phyloP scores from a whole-genome alignment of 1,140 invertebrate genomes.

The Chelonus insularis region DNA sequence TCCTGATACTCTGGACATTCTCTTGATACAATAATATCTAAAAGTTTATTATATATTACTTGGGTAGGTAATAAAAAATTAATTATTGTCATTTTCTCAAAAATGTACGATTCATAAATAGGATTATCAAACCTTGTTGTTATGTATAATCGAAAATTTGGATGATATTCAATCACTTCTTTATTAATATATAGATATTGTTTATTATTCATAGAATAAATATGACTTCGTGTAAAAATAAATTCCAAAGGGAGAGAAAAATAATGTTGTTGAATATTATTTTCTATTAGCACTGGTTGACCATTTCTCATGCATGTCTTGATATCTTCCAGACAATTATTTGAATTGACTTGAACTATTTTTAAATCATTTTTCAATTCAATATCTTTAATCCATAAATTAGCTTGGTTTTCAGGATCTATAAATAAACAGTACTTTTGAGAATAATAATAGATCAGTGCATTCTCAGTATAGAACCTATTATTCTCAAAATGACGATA shows the following conservation, averaged over 20 bases:
- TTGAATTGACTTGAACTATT: constrained; percentile 63
- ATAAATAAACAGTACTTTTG: constrained; percentile 70
- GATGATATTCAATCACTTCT: neutral
- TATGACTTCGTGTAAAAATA: neutral
- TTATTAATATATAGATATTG: neutral
- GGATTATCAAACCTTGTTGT: constrained; percentile 56
- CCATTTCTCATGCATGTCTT: constrained; percentile 67
- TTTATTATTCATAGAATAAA: neutral
- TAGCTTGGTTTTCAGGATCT: constrained; percentile 74
- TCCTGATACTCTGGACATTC: constrained; percentile 72
- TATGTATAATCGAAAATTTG: constrained; percentile 41
- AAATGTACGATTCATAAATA: constrained; percentile 66
- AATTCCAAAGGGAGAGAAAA: constrained; percentile 29
- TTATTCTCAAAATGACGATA: constrained; percentile 70
- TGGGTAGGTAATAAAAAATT: constrained; percentile 73
- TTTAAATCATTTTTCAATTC: constrained; percentile 66
- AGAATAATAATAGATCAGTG: constrained; percentile 64
- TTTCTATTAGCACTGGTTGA: constrained; percentile 65
- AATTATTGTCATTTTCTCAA: constrained; percentile 68
- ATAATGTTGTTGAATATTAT: constrained; percentile 54
- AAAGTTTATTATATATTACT: constrained; percentile 69
- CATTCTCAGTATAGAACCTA: constrained; percentile 71
- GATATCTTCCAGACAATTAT: constrained; percentile 64
- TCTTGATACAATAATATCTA: constrained; percentile 69
- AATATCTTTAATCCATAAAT: constrained; percentile 71